These are phyloP conservation scores for Ciconia maguari DNA, from an alignment of 2,113 vertebrate species.

Conservation along the genomic window DNA sequence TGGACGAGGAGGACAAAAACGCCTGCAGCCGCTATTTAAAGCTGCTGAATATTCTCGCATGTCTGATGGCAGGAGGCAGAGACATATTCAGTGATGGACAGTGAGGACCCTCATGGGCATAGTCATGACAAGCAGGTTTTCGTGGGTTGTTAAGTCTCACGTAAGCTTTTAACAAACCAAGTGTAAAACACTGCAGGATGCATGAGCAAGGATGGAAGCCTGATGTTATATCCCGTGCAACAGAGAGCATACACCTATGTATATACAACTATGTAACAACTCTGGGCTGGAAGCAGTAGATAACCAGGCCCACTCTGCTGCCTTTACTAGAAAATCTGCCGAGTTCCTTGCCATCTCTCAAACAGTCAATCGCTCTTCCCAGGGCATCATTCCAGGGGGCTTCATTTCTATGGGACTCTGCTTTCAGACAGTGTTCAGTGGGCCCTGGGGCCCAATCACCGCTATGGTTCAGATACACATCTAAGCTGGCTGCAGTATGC, in stretches of 20 bases:
- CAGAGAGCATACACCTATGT: neutral
- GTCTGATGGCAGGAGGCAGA: neutral
- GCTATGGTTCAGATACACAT: neutral
- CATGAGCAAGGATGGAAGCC: neutral
- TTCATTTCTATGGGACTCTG: neutral
- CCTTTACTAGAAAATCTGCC: neutral
- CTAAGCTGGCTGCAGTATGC: neutral
- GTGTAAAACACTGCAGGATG: neutral
- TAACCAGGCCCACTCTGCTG: neutral
- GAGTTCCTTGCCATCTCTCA: neutral
- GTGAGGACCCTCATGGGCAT: neutral
- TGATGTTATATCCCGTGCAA: neutral
- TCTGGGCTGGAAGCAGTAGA: neutral
- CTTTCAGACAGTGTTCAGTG: neutral
- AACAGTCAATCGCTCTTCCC: neutral
- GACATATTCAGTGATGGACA: neutral
- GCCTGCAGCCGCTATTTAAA: constrained; percentile 30
- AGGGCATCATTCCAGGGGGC: neutral
- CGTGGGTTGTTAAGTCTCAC: neutral
- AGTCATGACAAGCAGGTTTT: neutral
- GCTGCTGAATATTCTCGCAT: neutral
- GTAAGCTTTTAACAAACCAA: neutral
- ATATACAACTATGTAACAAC: rapidly evolving
- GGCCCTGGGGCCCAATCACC: neutral
- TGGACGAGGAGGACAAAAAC: neutral